These are phyloP conservation scores for Cherax quadricarinatus DNA, from an alignment of 1,140 invertebrate genomes.

Conservation along the genomic window DNA sequence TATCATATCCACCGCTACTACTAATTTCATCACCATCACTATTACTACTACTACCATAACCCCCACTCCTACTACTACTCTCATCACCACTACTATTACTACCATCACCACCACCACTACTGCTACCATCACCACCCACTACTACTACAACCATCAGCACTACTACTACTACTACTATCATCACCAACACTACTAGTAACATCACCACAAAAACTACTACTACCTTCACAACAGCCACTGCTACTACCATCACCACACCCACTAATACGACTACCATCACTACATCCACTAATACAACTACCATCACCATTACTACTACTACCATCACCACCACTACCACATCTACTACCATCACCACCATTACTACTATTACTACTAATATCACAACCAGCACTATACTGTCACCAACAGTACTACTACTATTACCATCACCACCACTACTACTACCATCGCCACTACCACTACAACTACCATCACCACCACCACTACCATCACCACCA, in stretches of 20 bases:
- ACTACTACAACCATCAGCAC: neutral
- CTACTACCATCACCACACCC: no score
- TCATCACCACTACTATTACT: neutral
- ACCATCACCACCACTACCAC: no score
- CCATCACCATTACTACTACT: neutral
- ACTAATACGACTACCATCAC: no score
- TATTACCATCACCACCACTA: no score
- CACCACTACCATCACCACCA: no score
- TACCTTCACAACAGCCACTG: neutral
- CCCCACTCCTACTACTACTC: neutral
- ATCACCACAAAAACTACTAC: no score
- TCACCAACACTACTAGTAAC: neutral
- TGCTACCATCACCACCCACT: neutral
- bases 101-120: slow-evolving; percentile 2
- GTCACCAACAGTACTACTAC: no score
- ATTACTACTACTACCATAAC: neutral
- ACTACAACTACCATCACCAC: no score
- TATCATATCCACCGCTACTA: neutral
- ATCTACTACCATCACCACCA: no score
- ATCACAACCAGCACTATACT: no score
- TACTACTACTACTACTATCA: neutral
- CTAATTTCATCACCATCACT: neutral
- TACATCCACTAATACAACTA: neutral
- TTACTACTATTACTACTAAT: no score
- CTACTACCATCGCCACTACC: no score